Conservation (phyloP, 2,888 invertebrate species). For the Blera fallax region DNA sequence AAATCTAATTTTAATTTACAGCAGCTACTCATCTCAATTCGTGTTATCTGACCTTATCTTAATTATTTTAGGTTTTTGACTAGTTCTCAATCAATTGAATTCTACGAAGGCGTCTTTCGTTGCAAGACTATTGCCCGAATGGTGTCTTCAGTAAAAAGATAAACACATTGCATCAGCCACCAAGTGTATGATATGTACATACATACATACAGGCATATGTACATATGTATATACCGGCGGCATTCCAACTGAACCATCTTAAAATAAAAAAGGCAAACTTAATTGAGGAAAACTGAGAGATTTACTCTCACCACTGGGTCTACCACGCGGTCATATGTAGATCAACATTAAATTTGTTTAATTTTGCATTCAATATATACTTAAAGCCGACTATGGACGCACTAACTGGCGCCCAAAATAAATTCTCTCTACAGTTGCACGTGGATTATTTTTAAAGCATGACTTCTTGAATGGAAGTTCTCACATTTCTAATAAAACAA, state of each 20-base stretch:
- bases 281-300: background rate
- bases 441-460: background rate
- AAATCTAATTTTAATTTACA: background rate
- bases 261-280: background rate
- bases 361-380: background rate
- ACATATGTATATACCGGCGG: background rate
- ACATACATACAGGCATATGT: background rate
- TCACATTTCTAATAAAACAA: background rate
- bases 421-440: background rate
- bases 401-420: slow-evolving; percentile 30
- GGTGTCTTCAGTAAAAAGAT: slow-evolving; percentile 3
- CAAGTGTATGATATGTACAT: background rate
- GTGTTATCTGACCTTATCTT: background rate
- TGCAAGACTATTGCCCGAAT: slow-evolving; percentile 7
- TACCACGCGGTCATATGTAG: slow-evolving; percentile 11
- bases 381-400: background rate
- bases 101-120: slow-evolving; percentile 1
- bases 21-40: background rate
- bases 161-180: slow-evolving; percentile 55
- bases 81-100: slow-evolving; percentile 28
- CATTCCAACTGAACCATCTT: background rate
- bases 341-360: background rate
- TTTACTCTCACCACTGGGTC: background rate
- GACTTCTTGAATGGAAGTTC: background rate
- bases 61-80: slow-evolving; percentile 27